Conservation (phyloP, 2,797 vertebrate genomes). For the Hipposideros larvatus region DNA sequence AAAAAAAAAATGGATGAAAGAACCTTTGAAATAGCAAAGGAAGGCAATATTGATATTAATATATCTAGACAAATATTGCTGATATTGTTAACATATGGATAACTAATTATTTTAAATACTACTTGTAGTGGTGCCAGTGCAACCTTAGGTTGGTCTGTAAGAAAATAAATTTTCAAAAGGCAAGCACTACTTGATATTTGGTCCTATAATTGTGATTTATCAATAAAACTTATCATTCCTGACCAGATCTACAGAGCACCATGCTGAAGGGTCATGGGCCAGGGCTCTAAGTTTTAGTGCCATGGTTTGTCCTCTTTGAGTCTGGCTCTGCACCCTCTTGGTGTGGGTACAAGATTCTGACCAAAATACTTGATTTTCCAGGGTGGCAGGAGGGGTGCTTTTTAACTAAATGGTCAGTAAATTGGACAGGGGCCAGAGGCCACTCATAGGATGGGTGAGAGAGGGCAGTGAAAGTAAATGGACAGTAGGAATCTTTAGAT, state of each 20-base stretch:
- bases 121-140: background rate
- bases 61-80: background rate
- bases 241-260: background rate
- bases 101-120: conserved; percentile 36
- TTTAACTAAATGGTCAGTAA: background rate
- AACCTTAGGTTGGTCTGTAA: conserved; percentile 10
- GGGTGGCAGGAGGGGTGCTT: background rate
- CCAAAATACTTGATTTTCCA: conserved; percentile 6
- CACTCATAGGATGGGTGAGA: background rate
- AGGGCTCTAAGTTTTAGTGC: background rate
- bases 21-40: conserved; percentile 15
- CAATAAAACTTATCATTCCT: background rate
- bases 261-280: background rate
- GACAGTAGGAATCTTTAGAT: background rate
- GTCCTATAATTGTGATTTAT: conserved; percentile 3
- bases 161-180: conserved; percentile 46
- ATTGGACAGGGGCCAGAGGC: background rate
- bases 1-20: background rate
- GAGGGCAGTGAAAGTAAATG: background rate
- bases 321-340: background rate
- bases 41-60: background rate
- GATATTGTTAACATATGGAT: background rate
- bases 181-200: background rate
- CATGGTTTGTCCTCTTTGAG: background rate
- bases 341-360: background rate